These are phyloP conservation scores for Syngnathus typhle DNA, from an alignment of 2,113 vertebrate genomes.

Conservation along the genomic window DNA sequence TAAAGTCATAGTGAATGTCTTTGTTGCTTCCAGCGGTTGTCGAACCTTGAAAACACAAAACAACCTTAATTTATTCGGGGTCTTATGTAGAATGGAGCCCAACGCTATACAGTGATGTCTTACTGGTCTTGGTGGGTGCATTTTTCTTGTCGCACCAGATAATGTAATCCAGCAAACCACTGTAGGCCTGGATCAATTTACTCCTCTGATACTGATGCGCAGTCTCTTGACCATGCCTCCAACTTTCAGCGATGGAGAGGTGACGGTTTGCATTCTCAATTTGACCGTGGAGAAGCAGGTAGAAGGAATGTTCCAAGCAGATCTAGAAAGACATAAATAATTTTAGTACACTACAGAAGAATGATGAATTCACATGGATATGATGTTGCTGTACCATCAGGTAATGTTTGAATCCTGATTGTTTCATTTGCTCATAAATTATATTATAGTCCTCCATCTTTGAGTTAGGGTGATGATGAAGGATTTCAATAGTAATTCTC, in stretches of 20 bases:
- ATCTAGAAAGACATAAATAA: conserved; percentile 63
- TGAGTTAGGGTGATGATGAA: conserved; percentile 78
- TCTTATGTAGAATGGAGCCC: too few species aligned
- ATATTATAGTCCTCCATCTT: conserved; percentile 72
- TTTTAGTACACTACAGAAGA: neutral
- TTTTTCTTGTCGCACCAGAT: conserved; percentile 77
- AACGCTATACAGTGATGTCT: conserved; percentile 35
- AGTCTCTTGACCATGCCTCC: conserved; percentile 78
- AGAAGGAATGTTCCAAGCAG: conserved; percentile 81
- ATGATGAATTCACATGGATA: too few species aligned
- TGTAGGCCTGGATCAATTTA: conserved; percentile 81
- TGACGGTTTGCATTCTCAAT: conserved; percentile 76
- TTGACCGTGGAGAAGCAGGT: conserved; percentile 77
- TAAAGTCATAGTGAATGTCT: conserved; percentile 75
- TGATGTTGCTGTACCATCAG: conserved; percentile 70
- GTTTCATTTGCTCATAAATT: conserved; percentile 85
- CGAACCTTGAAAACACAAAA: conserved; percentile 42
- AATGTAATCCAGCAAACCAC: conserved; percentile 78
- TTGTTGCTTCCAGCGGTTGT: conserved; percentile 43
- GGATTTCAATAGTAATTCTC: conserved; percentile 81
- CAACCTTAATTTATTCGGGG: neutral
- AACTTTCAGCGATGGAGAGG: conserved; percentile 76
- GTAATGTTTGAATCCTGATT: conserved; percentile 76
- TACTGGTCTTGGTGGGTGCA: conserved; percentile 59
- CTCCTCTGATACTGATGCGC: conserved; percentile 61